These are phyloP conservation scores for Dynastes grantii DNA, from an alignment of 2,888 invertebrate genomes.

Conservation along the genomic window DNA sequence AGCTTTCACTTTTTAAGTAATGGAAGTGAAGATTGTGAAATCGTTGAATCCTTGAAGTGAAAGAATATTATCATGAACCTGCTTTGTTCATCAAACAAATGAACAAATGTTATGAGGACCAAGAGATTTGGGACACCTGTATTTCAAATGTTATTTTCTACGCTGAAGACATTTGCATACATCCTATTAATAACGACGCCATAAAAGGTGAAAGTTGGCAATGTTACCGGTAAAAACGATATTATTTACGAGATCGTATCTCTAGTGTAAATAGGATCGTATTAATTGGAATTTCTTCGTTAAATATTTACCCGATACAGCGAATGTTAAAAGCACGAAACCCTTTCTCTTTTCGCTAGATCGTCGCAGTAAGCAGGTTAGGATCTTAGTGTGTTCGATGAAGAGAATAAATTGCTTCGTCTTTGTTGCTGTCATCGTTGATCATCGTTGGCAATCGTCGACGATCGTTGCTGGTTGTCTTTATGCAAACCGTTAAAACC, in stretches of 20 bases:
- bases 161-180: too few relatives aligned
- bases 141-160: too few relatives aligned
- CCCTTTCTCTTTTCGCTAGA: background rate
- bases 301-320: constrained; percentile 1
- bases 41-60: too few relatives aligned
- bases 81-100: too few relatives aligned
- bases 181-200: background rate
- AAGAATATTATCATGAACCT: too few relatives aligned
- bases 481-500: constrained; percentile 9
- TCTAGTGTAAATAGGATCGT: background rate
- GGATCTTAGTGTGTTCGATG: too few relatives aligned
- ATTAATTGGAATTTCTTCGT: background rate
- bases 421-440: background rate
- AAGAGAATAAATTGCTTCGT: too few relatives aligned
- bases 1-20: too few relatives aligned
- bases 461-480: background rate
- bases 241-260: background rate
- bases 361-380: too few relatives aligned
- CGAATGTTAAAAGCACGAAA: background rate
- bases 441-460: background rate
- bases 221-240: background rate
- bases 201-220: background rate
- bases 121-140: too few relatives aligned
- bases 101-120: too few relatives aligned
- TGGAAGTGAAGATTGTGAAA: too few relatives aligned